These are phyloP conservation scores for Polyommatus iphigenia DNA, from an alignment of 2,888 invertebrate genomes.

Conservation along the genomic window DNA sequence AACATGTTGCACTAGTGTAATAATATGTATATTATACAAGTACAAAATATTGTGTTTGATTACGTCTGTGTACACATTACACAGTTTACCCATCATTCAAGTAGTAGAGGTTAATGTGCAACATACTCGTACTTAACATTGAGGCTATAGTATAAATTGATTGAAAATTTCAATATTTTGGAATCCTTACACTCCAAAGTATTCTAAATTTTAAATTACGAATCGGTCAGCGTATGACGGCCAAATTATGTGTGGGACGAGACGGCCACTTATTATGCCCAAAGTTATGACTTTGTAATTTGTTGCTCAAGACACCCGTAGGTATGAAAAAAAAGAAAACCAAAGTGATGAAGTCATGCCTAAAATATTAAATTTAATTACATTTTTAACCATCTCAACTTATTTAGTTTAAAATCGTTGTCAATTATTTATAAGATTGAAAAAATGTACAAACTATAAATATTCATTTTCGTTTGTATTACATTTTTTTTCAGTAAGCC, in stretches of 20 bases:
- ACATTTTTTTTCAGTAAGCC: no score
- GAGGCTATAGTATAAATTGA: not conserved
- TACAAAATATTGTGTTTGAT: no score
- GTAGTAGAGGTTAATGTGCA: no score
- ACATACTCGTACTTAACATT: no score
- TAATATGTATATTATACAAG: no score
- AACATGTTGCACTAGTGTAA: no score
- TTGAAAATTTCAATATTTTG: not conserved
- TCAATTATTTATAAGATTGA: not conserved
- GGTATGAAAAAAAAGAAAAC: not conserved
- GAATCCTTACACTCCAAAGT: not conserved
- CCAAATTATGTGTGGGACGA: constrained; percentile 17
- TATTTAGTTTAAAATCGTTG: not conserved
- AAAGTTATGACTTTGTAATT: constrained; percentile 26
- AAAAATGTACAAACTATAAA: no score
- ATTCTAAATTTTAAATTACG: constrained; percentile 12
- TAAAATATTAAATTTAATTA: not conserved
- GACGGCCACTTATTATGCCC: constrained; percentile 20
- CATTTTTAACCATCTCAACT: not conserved
- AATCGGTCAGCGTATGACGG: constrained; percentile 15
- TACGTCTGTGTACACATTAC: no score
- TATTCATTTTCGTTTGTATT: no score
- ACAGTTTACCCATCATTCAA: no score
- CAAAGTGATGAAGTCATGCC: constrained; percentile 5
- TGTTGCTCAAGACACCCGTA: constrained; percentile 23